Conservation (phyloP, 1,140 invertebrate species). For the Drosophila repleta region DNA sequence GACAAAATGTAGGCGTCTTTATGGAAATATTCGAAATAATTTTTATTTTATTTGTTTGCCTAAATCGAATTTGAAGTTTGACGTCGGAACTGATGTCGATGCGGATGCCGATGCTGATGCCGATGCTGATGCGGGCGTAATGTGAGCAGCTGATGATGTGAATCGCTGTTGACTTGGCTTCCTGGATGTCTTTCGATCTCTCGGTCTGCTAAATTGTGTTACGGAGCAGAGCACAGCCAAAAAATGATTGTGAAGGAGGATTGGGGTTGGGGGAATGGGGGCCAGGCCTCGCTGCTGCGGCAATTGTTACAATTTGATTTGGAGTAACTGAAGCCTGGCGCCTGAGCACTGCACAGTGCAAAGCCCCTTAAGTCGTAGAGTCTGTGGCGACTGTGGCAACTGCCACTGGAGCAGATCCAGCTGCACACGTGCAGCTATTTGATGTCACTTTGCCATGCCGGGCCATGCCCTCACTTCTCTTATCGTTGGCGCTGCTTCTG, state of each 20-base stretch:
- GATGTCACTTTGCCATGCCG: conserved; percentile 42
- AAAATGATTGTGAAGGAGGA: conserved; percentile 60
- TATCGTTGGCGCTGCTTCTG: too few relatives aligned
- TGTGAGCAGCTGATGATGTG: conserved; percentile 44
- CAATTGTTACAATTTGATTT: conserved; percentile 82
- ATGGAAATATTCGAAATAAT: conserved; percentile 22
- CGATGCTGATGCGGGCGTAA: conserved; percentile 20
- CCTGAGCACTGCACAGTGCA: conserved; percentile 18
- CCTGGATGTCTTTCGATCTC: not conserved
- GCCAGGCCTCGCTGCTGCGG: conserved; percentile 52
- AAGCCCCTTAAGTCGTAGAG: conserved; percentile 3
- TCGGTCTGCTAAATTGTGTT: conserved; percentile 40
- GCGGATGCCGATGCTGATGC: too few relatives aligned
- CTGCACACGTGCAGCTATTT: conserved; percentile 43
- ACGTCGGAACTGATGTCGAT: conserved; percentile 2
- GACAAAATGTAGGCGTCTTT: conserved; percentile 10
- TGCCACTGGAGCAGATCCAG: conserved; percentile 8
- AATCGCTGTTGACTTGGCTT: conserved; percentile 21
- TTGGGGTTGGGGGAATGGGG: too few relatives aligned
- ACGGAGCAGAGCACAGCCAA: conserved; percentile 19
- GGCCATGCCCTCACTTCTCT: too few relatives aligned
- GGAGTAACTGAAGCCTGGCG: conserved; percentile 62
- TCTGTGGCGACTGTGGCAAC: not conserved
- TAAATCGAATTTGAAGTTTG: conserved; percentile 37
- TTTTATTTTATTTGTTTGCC: conserved; percentile 32